A percentile compares a stretch with the other conserved stretches of the same genome.
These are phyloP conservation scores for Rotaria socialis DNA, from an alignment of 2,888 invertebrate species.

Conservation along the genomic window DNA sequence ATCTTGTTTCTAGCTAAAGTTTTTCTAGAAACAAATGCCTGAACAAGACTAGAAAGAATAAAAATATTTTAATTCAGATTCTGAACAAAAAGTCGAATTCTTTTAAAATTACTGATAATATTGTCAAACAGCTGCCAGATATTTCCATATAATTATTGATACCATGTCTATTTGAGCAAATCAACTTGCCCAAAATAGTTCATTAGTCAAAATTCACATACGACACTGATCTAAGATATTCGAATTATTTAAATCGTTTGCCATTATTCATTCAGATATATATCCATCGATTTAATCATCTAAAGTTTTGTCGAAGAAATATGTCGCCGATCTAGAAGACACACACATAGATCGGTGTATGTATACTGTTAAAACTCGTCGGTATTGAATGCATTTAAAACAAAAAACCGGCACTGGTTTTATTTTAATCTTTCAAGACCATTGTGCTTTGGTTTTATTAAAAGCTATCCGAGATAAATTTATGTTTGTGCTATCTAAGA, in stretches of 20 bases:
- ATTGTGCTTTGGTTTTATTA: not conserved
- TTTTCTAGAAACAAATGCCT: too few relatives aligned
- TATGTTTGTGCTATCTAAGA: not conserved
- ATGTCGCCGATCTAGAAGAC: not conserved
- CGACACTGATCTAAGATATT: not conserved
- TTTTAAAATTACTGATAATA: too few relatives aligned
- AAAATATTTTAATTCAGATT: too few relatives aligned
- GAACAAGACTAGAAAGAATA: too few relatives aligned
- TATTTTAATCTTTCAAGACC: not conserved
- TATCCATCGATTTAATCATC: not conserved
- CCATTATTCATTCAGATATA: not conserved
- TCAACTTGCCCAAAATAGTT: too few relatives aligned
- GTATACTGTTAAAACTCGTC: constrained; percentile 29
- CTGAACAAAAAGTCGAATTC: too few relatives aligned
- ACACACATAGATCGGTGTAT: constrained; percentile 9
- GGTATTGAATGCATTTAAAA: constrained; percentile 10
- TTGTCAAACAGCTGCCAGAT: too few relatives aligned
- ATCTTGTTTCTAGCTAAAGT: too few relatives aligned
- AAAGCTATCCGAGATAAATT: not conserved
- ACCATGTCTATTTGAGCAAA: too few relatives aligned
- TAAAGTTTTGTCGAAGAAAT: not conserved
- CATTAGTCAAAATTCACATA: not conserved
- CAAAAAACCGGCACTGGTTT: not conserved
- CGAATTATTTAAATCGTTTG: not conserved
- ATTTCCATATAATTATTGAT: too few relatives aligned